Evolutionary conservation across 2,888 invertebrate genomes (phyloP), one percentile per base, ranked within the genome.

Genomic region (Stenolophus ochropezus): DNA sequence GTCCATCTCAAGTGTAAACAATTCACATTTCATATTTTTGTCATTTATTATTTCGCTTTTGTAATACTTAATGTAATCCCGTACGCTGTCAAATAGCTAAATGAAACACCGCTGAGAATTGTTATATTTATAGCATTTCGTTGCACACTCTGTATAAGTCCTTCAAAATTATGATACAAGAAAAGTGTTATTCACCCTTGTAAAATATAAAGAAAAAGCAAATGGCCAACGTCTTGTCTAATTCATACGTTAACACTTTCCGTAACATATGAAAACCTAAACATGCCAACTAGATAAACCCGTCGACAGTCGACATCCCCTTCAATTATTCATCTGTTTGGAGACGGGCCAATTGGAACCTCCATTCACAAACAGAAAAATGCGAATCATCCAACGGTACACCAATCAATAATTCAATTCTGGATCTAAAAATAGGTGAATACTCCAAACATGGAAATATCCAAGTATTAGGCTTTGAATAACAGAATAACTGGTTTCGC

Each of bases 361-460:
- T 21, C 11, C 21, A 21, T 56, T 56, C 56, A 56, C 21, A 56
- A 20, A 21, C 6, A 20, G 56, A 56, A 56, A 56, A 56, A 56
- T 56, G 56, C 21, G 20, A 56, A 56, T 56, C 18, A 56, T 56
- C 8, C 56, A 56, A 56, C 56, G 18, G 56, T 56, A 56, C 20
- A 56, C 56, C 56, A 5, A 21, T 56, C 56, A 20, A 56, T 56
- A 56, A 56, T 56, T 56, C 18, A 56, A 56, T 20, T 21, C 56
- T 21, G 18, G 1, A 11, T 56, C 56, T 56, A 56, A 56, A 56
- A 20, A 56, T 56, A 56, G 56, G 6, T 56, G 20, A 20, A 56
- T 53, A 53, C 21, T 56, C 18, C 20, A 21, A 21, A 21, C 6
- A 21, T 56, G 1, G 11, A 56, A 53, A 56, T 20, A 20, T 21